Percentiles rank a stretch among this genome's conserved stretches.
These are phyloP conservation scores for Alloscopus bannaensis DNA, from an alignment of 2,888 invertebrate genomes.

Conservation along the genomic window DNA sequence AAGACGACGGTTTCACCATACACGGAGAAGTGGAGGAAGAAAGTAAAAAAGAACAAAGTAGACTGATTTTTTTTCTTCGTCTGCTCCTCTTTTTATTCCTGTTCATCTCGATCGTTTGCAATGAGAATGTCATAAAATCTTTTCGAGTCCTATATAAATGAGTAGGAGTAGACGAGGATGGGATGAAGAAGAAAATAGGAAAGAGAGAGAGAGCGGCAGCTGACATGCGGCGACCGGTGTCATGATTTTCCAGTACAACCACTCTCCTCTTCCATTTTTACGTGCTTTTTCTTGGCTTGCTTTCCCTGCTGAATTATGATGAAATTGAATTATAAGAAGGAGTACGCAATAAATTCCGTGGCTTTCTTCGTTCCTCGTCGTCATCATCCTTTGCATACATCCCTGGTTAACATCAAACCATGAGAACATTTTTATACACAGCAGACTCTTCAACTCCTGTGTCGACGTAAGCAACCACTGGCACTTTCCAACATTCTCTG, in stretches of 20 bases:
- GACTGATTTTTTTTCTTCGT: background rate
- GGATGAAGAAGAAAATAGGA: background rate
- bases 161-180: slow-evolving; percentile 25
- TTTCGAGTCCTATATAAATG: slow-evolving; percentile 37
- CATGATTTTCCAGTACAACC: background rate
- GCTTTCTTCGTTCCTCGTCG: slow-evolving; percentile 45
- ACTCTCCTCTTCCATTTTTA: slow-evolving; percentile 20
- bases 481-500: too few species aligned
- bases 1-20: background rate
- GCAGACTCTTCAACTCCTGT: background rate
- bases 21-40: slow-evolving; percentile 5
- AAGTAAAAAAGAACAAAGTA: slow-evolving; percentile 9
- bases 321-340: slow-evolving; percentile 62
- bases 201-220: background rate
- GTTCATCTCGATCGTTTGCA: too few species aligned
- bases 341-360: slow-evolving; percentile 58
- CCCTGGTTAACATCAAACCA: slow-evolving; percentile 14
- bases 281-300: slow-evolving; percentile 31
- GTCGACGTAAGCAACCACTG: too few species aligned
- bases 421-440: background rate
- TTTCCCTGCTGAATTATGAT: slow-evolving; percentile 43
- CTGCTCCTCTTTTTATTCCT: too few species aligned
- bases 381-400: slow-evolving; percentile 45
- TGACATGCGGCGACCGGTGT: background rate
- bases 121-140: slow-evolving; percentile 44